Evolutionary conservation across 2,113 vertebrate genomes (phyloP), one percentile per base, ranked within the genome.

Genomic region (Petromus typicus): DNA sequence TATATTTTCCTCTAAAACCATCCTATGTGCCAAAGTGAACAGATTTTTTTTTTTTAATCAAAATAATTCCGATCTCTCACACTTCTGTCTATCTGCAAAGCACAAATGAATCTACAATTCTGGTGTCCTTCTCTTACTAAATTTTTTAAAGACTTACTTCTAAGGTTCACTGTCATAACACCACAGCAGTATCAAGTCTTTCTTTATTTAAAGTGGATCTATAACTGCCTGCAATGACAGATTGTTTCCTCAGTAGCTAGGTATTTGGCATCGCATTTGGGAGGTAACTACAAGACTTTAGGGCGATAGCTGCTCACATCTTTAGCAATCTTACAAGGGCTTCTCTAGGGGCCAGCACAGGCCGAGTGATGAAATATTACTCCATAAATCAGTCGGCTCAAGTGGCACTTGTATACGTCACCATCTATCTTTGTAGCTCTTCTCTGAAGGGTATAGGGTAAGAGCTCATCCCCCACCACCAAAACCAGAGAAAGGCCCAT

Each of bases 321-420:
- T 98, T 98, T 97, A 98, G 98, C 97, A 98, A 98, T 98, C 98
- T 97, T n/a, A 98, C 98, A 98, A 98, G 97, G 97, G 97, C 96
- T 99, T 98, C 98, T 99, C 99, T 80, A 96, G 98, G 98, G 99
- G 98, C 98, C 97, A 98, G 96, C 93, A 96, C 98, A 98, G 97
- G 98, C 98, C 97, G 96, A 98, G 95, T 98, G 97, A 98, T 98
- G 98, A 99, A 99, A 99, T 98, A 98, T 97, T 98, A 98, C 97
- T 95, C 99, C 99, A 99, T 99, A 99, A 99, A 99, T 99, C 99
- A 99, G 98, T 93, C 90, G 84, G 98, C 98, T 98, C 98, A 98
- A 99, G 99, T 98, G 98, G 98, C 98, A 98, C 97, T 98, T 84
- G 95, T 95, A 97, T 96, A 97, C 96, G 64, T 98, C 98, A 95